Conservation (phyloP, 1,140 invertebrate species). For the Gryllus bimaculatus region DNA sequence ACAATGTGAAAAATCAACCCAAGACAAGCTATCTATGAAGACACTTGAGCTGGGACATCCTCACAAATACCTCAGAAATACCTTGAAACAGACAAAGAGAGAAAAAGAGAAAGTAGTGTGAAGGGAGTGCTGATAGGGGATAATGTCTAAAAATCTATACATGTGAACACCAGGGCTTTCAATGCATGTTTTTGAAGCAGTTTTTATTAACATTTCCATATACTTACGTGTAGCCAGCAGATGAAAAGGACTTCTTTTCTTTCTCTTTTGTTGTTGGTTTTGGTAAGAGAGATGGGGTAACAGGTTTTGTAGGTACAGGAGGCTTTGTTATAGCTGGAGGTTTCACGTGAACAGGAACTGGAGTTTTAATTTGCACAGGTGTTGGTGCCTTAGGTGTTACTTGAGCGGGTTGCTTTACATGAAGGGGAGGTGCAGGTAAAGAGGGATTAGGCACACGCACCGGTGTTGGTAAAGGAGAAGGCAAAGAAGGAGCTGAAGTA, state of each 20-base stretch:
- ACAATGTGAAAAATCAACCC: too few relatives aligned
- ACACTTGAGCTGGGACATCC: too few relatives aligned
- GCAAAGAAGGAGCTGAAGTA: conserved; percentile 9
- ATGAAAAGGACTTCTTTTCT: conserved; percentile 52
- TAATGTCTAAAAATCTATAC: too few relatives aligned
- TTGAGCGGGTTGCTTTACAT: conserved; percentile 13
- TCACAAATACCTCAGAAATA: too few relatives aligned
- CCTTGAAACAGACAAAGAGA: too few relatives aligned
- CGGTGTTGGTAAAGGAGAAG: conserved; percentile 7
- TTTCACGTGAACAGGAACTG: conserved; percentile 21
- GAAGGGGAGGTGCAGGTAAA: conserved; percentile 21
- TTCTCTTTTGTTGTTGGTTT: conserved; percentile 46
- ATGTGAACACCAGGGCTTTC: too few relatives aligned
- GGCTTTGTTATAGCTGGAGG: conserved; percentile 19
- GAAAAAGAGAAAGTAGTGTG: too few relatives aligned
- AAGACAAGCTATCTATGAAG: too few relatives aligned
- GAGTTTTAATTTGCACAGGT: conserved; percentile 8
- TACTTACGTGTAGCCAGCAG: conserved; percentile 41
- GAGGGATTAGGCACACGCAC: conserved; percentile 9
- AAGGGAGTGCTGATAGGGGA: too few relatives aligned
- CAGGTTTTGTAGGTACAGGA: conserved; percentile 13
- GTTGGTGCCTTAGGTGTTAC: conserved; percentile 11
- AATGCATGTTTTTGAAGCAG: too few relatives aligned
- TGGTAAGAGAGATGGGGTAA: conserved; percentile 31
- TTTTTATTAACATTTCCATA: too few relatives aligned